Evolutionary conservation across 1,140 invertebrate genomes (phyloP).

Genomic region (Trichogramma pretiosum): DNA sequence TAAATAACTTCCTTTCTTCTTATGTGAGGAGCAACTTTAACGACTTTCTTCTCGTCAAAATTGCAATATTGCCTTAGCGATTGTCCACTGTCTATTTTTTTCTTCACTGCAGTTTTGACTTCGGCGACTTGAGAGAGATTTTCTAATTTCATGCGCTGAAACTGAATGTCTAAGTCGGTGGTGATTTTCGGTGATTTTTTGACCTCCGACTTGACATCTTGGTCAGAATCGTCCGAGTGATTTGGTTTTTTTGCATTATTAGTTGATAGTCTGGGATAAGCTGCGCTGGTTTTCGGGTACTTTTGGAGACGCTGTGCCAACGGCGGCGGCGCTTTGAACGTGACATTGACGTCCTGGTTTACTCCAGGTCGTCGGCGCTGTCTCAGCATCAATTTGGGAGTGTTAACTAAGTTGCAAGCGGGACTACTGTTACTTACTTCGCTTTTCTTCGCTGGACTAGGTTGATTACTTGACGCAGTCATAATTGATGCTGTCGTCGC

Average conservation of each 20-base stretch:
- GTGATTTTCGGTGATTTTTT: constrained; percentile 10
- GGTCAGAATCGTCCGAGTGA: not conserved
- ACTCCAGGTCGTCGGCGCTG: constrained; percentile 32
- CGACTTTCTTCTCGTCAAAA: constrained; percentile 39
- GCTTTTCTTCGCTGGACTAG: constrained; percentile 25
- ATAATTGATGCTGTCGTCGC: no score
- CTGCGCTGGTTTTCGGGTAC: no score
- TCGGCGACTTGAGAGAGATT: not conserved
- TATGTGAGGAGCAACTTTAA: constrained; percentile 40
- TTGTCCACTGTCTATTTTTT: constrained; percentile 16
- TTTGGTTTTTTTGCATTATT: not conserved
- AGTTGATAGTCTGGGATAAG: constrained; percentile 4
- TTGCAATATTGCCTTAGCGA: constrained; percentile 36
- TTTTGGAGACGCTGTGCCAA: no score
- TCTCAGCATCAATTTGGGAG: constrained; percentile 26
- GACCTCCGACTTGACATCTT: constrained; percentile 3
- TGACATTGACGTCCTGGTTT: constrained; percentile 13
- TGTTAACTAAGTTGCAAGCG: constrained; percentile 21
- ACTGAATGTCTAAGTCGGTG: constrained; percentile 45
- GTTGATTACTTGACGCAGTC: no score
- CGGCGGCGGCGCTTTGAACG: not conserved
- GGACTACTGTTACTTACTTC: constrained; percentile 51
- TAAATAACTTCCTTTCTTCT: constrained; percentile 49
- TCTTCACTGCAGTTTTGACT: not conserved
- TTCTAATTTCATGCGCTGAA: constrained; percentile 29